Base-by-base conservation (phyloP, 2,797 vertebrate genomes). In the Mastacembelus armatus region DNA sequence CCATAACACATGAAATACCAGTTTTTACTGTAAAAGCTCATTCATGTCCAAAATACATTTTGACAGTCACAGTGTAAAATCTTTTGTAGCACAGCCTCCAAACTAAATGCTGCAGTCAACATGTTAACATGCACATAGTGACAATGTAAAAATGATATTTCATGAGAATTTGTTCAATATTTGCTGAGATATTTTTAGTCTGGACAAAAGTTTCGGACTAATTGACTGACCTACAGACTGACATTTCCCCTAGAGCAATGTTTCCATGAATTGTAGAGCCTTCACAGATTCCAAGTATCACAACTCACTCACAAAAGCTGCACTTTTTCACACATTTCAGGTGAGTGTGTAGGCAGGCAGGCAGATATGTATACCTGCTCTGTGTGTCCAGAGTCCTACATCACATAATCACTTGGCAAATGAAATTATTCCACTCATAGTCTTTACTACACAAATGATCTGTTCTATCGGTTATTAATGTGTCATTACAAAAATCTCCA, bases 401-500 rank as follows among this genome's bases (percentile, higher is more conserved):
- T 40, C 43, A 44, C 10, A 22, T 4, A 3, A 52, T 62, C 7
- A n/a, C 36, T 66, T 47, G 45, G 32, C 21, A 47, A 18, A 14
- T 29, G 42, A 76, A 68, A 47, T 43, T 15, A 35, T 55, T 47
- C 38, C 5, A 0, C 62, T 54, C 15, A 21, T 35, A 49, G 19
- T 16, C 27, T 44, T 36, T 48, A 42, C 24, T 35, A 58, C 45
- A 35, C 39, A 71, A 60, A 48, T 32, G 0, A 48, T 70, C 42
- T 16, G 14, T 16, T 48, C 45, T 56, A 29, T 38, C 3, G 4
- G 32, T 38, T 59, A 48, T 71, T 61, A 61, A 62, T 68, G 62
- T 73, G 66, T 73, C 75, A 59, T 74, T 61, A 78, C 4, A 2
- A 75, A 82, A 66, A 67, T 71, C 49, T 77, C 35, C 44, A 55